Percentiles rank a stretch among this genome's conserved stretches.
Evolutionary conservation across 2,113 vertebrate species (phyloP).

Genomic region (Talpa occidentalis): DNA sequence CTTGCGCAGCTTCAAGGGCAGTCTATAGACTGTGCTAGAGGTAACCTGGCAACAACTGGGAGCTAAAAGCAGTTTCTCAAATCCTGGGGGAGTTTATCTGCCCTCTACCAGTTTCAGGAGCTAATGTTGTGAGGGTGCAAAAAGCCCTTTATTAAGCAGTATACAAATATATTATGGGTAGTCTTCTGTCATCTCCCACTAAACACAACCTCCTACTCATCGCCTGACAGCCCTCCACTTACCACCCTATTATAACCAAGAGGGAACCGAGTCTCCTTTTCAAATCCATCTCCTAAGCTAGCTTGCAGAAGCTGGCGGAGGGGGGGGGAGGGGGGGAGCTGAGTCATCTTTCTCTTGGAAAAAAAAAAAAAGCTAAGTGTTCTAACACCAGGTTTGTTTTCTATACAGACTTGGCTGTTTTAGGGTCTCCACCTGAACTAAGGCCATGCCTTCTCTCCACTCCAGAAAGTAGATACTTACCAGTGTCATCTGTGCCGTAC

Average conservation of each 20-base stretch:
- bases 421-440: background rate
- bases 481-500: background rate
- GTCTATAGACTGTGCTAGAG: constrained; percentile 22
- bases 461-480: background rate
- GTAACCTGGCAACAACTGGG: background rate
- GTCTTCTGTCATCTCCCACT: constrained; percentile 48
- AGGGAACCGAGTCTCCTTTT: constrained; percentile 32
- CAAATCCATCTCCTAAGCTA: constrained; percentile 43
- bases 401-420: constrained; percentile 45
- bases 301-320: constrained; percentile 29
- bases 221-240: constrained; percentile 31
- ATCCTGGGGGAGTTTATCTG: constrained; percentile 29
- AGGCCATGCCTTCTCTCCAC: constrained; percentile 19
- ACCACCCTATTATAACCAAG: background rate
- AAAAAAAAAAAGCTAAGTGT: constrained; percentile 64
- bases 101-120: constrained; percentile 8
- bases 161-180: constrained; percentile 40
- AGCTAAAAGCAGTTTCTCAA: constrained; percentile 7
- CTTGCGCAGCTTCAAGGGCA: background rate
- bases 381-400: constrained; percentile 40
- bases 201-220: constrained; percentile 50
- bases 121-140: constrained; percentile 1
- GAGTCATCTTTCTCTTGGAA: constrained; percentile 66
- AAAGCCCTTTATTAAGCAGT: constrained; percentile 52
- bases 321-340: too few relatives aligned